Conservation (phyloP, 2,113 vertebrate species). For the Drymodes brunneopygia region DNA sequence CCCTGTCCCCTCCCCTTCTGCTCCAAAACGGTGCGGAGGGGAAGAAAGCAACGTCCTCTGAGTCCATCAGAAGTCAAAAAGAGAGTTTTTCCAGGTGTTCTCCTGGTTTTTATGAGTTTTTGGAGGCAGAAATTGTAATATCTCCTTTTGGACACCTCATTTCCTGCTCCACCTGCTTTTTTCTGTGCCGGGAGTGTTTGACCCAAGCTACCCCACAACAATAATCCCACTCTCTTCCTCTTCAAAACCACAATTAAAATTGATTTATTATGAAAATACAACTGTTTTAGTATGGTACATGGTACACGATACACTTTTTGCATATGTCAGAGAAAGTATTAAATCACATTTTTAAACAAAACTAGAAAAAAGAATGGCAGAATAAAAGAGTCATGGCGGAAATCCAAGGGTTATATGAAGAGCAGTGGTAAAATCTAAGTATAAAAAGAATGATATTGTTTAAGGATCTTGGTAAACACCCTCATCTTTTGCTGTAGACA, state of each 20-base stretch:
- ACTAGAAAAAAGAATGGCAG: neutral
- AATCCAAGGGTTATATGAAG: neutral
- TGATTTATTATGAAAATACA: neutral
- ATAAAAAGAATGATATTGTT: neutral
- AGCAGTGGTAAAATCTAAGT: neutral
- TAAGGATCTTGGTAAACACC: neutral
- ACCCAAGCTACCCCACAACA: too few relatives aligned
- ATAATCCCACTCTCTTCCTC: neutral
- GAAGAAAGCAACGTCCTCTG: too few relatives aligned
- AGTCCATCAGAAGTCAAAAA: too few relatives aligned
- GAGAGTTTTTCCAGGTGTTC: too few relatives aligned
- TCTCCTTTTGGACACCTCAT: too few relatives aligned
- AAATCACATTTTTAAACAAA: neutral
- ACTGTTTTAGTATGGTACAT: too few relatives aligned
- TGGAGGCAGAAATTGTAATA: too few relatives aligned
- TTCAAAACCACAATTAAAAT: neutral
- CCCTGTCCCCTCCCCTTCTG: too few relatives aligned
- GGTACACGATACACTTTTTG: fast-evolving
- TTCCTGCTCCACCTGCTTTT: too few relatives aligned
- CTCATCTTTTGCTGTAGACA: neutral
- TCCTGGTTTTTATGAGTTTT: too few relatives aligned
- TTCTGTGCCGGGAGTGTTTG: too few relatives aligned
- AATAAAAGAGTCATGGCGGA: neutral
- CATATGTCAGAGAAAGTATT: neutral
- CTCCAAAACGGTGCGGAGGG: too few relatives aligned